phyloP scores from a whole-genome alignment of 2,113 vertebrate genomes.

The Silurus asotus region DNA sequence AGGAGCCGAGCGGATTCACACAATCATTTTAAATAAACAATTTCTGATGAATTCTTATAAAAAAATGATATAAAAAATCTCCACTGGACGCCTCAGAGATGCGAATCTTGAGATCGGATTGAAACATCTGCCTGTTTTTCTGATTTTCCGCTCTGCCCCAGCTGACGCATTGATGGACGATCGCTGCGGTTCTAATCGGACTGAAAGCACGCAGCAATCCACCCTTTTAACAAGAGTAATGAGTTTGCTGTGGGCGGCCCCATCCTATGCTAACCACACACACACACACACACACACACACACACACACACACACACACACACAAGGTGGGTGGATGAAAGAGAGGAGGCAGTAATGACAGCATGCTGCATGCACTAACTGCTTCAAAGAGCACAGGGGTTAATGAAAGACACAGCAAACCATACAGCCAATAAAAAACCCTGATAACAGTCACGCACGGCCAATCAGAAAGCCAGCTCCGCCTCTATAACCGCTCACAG shows the following conservation, averaged over 20 bases:
- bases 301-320: conserved; percentile 38
- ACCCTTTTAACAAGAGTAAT: conserved; percentile 41
- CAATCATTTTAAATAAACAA: background rate
- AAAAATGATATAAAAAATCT: background rate
- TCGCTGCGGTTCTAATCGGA: conserved; percentile 11
- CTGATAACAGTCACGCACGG: conserved; percentile 22
- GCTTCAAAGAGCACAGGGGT: conserved; percentile 62
- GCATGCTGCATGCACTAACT: conserved; percentile 62
- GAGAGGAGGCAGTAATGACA: conserved; percentile 65
- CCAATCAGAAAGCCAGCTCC: conserved; percentile 37
- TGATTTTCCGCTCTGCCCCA: conserved; percentile 16
- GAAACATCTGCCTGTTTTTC: conserved; percentile 9
- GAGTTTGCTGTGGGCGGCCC: conserved; percentile 28
- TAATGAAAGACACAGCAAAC: conserved; percentile 55
- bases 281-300: conserved; percentile 5
- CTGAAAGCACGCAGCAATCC: conserved; percentile 18
- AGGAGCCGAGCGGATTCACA: background rate
- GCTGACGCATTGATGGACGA: conserved; percentile 29
- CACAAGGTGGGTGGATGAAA: conserved; percentile 61
- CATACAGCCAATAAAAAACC: conserved; percentile 49
- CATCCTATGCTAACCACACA: conserved; percentile 25
- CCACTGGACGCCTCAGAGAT: background rate
- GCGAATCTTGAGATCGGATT: background rate
- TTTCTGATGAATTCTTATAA: background rate
- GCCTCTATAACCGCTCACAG: background rate